Evolutionary conservation across 2,797 vertebrate species (phyloP), one percentile per base, ranked within the genome.

Genomic region (Pteropus rufus): DNA sequence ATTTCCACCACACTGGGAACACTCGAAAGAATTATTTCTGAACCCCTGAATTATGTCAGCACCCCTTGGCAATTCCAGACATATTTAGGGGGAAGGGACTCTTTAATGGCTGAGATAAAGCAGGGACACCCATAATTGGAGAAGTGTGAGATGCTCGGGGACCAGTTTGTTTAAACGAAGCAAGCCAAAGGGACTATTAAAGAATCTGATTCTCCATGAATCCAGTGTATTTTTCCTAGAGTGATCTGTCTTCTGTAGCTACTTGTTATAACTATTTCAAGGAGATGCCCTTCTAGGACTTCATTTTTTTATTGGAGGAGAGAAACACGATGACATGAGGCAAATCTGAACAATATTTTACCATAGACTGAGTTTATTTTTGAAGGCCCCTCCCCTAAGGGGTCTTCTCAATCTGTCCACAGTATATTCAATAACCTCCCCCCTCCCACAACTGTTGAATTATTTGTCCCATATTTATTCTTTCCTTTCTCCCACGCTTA

Each of bases 231-330:
- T 73, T 76, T 92, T 82, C 23, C 73, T 86, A 52, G 21, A 79
- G n/a, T 3, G 9, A 31, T 87, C 64, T 72, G 29, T 46, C 54
- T 81, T 93, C 36, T 70, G 44, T 58, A 85, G 69, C 76, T 73
- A 76, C 76, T 84, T 80, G n/a, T 39, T 92, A 39, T 23, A 91
- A 79, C 12, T 41, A 46, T 94, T 86, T 60, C 82, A 72, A 58
- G 75, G 65, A 64, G 52, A n/a, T 54, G 19, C 10, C 56, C 60
- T 93, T 65, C 1, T 18, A 73, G 72, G 14, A 81, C 76, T 76
- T 84, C 24, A 8, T 90, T 95, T 94, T 49, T 97, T 89, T 91
- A 88, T 86, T 46, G 84, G 77, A 62, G 44, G 56, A 70, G 52
- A 85, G 91, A 67, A 92, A 82, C 6, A 58, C n/a, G 15, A 36